Base-by-base conservation (phyloP, 2,888 invertebrate genomes). In the Frankliniella intonsa region DNA sequence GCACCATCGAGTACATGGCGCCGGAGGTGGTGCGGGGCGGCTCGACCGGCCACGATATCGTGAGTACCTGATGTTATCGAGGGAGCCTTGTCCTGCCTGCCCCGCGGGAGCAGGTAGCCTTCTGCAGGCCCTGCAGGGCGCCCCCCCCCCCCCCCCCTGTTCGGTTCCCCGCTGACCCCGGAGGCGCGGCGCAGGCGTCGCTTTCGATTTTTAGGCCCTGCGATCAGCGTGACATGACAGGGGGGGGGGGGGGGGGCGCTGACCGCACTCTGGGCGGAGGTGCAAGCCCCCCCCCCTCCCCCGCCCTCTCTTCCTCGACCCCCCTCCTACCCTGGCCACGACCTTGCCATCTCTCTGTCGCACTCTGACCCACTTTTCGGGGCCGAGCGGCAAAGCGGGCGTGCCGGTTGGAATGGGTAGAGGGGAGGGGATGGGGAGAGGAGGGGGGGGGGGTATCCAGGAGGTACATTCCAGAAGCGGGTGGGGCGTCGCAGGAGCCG, bases 1-100 rank as follows among this genome's bases (percentile, higher is more conserved):
- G 99, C 25, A 99, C 98, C 84, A 95, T 98, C 86, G 98, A 99
- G 88, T 99, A 99, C 89, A 99, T 99, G 98, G 98, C 98, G 27
- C 98, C 96, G 0, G 95, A 93, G 87, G 91, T 93, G 55, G 91
- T 92, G 65, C 89, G 94, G 86, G 95, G 96, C 82, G 96, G 96
- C 84, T 93, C 93, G 82, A 92, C 93, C 85, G 98, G 98, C 38
- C 98, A 98, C 89, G 97, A 97, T 92, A 95, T 96, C 88, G 96
- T 96, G 89, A 95, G 95, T 94, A 87, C 84, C 80, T 38, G 38
- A 38, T 38, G 38, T 38, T 38, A 38, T 38, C 38, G 38, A n/a
- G 51, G 51, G 55, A 19, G 14, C 55, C 55, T 55, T 55, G 14
- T 55, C 3, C 19, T 50, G n/a, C 49, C 80, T 80, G 12, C 3